Conservation (phyloP, 2,797 vertebrate genomes). For the Myotis pilosus region DNA sequence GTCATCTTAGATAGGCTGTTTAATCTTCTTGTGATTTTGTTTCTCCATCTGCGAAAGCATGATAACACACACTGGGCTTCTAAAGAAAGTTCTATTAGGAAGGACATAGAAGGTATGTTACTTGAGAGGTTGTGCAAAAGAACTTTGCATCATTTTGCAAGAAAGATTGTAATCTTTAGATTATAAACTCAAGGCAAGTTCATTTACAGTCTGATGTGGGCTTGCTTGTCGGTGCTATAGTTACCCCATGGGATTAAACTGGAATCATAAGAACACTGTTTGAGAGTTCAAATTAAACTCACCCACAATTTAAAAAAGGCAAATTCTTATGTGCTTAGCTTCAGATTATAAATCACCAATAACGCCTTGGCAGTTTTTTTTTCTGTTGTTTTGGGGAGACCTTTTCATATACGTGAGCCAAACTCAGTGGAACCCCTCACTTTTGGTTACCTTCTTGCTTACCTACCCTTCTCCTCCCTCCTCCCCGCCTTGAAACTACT, state of each 20-base stretch:
- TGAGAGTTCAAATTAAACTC: background rate
- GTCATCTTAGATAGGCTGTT: constrained; percentile 35
- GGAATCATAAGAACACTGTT: background rate
- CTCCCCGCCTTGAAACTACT: background rate
- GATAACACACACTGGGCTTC: background rate
- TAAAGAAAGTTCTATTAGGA: background rate
- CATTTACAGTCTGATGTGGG: background rate
- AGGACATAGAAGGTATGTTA: background rate
- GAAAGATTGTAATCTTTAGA: background rate
- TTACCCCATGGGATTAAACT: background rate
- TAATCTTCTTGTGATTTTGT: constrained; percentile 8
- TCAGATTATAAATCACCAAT: background rate
- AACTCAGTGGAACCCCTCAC: background rate
- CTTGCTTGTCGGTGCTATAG: background rate
- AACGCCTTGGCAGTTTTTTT: background rate
- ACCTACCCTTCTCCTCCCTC: background rate
- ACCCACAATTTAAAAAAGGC: background rate
- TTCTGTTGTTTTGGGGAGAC: background rate
- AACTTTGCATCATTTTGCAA: background rate
- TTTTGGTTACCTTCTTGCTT: background rate
- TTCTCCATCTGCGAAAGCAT: background rate
- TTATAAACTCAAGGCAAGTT: background rate
- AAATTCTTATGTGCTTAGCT: background rate
- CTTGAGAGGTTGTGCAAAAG: background rate
- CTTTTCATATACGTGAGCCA: background rate